Evolutionary conservation across 2,888 invertebrate genomes (phyloP).

Genomic region (Norana najaformis): DNA sequence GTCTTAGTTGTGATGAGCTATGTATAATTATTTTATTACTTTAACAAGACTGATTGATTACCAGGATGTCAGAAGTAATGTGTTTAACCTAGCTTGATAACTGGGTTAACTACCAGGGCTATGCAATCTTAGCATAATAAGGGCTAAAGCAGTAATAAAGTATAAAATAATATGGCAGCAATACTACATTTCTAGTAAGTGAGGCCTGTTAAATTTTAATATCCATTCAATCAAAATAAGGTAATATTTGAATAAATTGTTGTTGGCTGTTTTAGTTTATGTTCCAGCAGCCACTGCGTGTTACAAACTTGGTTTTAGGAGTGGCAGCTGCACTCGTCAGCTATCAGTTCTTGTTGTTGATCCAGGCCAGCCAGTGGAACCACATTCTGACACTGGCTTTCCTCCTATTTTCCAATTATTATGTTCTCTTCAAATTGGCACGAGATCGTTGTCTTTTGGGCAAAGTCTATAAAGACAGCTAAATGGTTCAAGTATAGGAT

Average conservation of each 20-base stretch:
- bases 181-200: too few species aligned
- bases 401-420: constrained; percentile 86
- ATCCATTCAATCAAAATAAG: neutral
- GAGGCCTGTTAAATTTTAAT: neutral
- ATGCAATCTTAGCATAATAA: neutral
- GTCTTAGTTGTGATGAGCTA: too few species aligned
- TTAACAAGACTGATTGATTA: neutral
- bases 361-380: constrained; percentile 86
- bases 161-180: neutral
- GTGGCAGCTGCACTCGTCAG: constrained; percentile 69
- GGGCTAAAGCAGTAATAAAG: neutral
- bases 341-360: constrained; percentile 77
- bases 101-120: neutral
- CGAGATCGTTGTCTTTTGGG: constrained; percentile 81
- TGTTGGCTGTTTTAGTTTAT: constrained; percentile 72
- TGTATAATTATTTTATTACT: too few species aligned
- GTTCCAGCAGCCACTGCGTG: constrained; percentile 81
- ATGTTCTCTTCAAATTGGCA: constrained; percentile 83
- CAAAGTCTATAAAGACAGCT: constrained; percentile 56
- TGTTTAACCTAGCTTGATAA: neutral
- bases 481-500: constrained; percentile 7
- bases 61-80: neutral
- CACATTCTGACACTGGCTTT: constrained; percentile 83
- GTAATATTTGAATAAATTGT: constrained; percentile 10
- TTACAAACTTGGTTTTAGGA: constrained; percentile 75